Conservation (phyloP, 1,140 invertebrate species). For the Drosophila ananassae region DNA sequence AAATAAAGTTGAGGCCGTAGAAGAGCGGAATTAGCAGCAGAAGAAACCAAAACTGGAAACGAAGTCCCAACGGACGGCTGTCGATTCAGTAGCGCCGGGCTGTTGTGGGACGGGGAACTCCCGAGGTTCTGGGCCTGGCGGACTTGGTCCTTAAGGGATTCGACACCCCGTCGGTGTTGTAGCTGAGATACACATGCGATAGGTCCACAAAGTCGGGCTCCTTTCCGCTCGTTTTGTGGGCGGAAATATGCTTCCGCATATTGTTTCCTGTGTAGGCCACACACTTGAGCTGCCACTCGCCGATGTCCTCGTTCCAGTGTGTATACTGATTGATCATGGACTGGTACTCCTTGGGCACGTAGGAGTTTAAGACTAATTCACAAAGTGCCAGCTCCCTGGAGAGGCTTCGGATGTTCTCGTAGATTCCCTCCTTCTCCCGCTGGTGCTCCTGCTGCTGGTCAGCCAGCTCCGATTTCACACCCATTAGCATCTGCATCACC, state of each 20-base stretch:
- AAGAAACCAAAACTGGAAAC: constrained; percentile 53
- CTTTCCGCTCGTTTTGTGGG: constrained; percentile 68
- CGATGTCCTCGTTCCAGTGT: constrained; percentile 98
- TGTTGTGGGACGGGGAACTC: constrained; percentile 79
- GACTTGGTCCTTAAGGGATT: constrained; percentile 77
- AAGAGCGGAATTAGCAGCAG: constrained; percentile 55
- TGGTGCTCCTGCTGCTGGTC: constrained; percentile 97
- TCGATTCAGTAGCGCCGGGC: constrained; percentile 76
- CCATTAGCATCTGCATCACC: constrained; percentile 91
- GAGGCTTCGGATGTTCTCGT: constrained; percentile 95
- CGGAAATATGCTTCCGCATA: constrained; percentile 90
- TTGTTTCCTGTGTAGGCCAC: constrained; percentile 99
- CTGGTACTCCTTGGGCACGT: constrained; percentile 97
- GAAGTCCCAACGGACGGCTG: constrained; percentile 19
- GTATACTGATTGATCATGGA: constrained; percentile 96
- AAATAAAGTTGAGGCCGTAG: constrained; percentile 56
- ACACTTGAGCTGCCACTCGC: constrained; percentile 98
- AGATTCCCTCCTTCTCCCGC: constrained; percentile 96
- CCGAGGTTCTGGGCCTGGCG: constrained; percentile 77
- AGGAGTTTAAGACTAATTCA: constrained; percentile 93
- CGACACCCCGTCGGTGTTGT: constrained; percentile 75
- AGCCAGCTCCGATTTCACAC: constrained; percentile 93
- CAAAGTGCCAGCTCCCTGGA: constrained; percentile 96
- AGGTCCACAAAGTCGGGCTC: constrained; percentile 81
- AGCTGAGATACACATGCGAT: constrained; percentile 83